Evolutionary conservation across 2,797 vertebrate species (phyloP).

Genomic region (Pterois miles): DNA sequence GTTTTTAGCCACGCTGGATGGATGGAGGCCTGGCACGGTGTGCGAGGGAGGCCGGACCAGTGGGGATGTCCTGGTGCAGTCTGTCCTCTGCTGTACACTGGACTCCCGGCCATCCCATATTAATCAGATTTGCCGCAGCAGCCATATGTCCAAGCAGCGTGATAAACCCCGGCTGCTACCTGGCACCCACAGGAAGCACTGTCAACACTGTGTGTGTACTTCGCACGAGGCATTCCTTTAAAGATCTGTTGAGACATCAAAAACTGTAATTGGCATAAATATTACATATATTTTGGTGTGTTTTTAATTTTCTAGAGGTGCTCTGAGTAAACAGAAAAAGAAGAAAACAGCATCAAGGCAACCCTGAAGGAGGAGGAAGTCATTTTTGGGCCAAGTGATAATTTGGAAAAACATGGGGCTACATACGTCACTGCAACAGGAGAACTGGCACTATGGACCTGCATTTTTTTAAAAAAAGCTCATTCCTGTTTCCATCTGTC

Average conservation of each 20-base stretch:
- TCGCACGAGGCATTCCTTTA: conserved; percentile 63
- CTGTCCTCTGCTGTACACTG: conserved; percentile 69
- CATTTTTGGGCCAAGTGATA: conserved; percentile 52
- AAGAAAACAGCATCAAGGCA: conserved; percentile 5
- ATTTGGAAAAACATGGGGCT: conserved; percentile 71
- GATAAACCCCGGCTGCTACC: conserved; percentile 79
- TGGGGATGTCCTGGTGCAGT: conserved; percentile 81
- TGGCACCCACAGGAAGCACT: conserved; percentile 66
- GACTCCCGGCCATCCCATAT: conserved; percentile 77
- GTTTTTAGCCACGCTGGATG: conserved; percentile 80
- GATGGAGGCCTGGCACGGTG: conserved; percentile 68
- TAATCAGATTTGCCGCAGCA: conserved; percentile 85
- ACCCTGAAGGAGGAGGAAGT: conserved; percentile 56
- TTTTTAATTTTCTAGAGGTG: neutral
- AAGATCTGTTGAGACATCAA: conserved; percentile 55
- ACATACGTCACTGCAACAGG: conserved; percentile 63
- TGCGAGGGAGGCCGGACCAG: conserved; percentile 70
- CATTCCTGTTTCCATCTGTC: conserved; percentile 72
- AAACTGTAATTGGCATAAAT: conserved; percentile 15
- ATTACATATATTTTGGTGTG: neutral
- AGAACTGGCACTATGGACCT: conserved; percentile 60
- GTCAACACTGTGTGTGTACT: conserved; percentile 62
- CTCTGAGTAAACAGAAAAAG: neutral
- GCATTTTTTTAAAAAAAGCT: conserved; percentile 33
- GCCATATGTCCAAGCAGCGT: conserved; percentile 86